These are phyloP conservation scores for Ataeniobius toweri DNA, from an alignment of 2,797 vertebrate species.

Conservation along the genomic window DNA sequence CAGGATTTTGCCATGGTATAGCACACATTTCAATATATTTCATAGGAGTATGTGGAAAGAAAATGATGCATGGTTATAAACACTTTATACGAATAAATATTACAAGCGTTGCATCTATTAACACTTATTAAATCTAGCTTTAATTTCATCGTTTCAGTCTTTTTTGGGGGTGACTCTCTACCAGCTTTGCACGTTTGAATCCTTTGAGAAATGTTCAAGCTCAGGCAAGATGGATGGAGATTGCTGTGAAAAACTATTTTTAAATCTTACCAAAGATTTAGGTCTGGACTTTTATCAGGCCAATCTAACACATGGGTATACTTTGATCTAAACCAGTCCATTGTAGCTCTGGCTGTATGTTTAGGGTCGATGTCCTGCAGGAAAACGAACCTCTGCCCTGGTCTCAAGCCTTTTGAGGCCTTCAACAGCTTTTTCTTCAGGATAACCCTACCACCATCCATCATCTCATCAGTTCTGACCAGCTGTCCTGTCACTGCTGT, in stretches of 20 bases:
- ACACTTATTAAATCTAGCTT: background rate
- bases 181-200: background rate
- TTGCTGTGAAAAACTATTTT: background rate
- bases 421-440: background rate
- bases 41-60: too few relatives aligned
- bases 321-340: background rate
- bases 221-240: background rate
- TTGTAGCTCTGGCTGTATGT: background rate
- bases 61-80: too few relatives aligned
- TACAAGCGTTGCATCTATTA: background rate
- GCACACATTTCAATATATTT: background rate
- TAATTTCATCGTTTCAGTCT: too few relatives aligned
- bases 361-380: background rate
- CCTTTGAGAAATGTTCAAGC: background rate
- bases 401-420: background rate
- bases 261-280: background rate
- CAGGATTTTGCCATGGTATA: background rate
- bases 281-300: conserved; percentile 2
- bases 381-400: background rate
- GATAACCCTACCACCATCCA: background rate
- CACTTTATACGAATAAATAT: too few relatives aligned
- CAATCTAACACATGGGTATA: background rate
- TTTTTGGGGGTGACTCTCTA: background rate
- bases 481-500: too few relatives aligned
- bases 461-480: background rate